Evolutionary conservation across 2,888 invertebrate genomes (phyloP).

Genomic region (Eurytoma adleriae): DNA sequence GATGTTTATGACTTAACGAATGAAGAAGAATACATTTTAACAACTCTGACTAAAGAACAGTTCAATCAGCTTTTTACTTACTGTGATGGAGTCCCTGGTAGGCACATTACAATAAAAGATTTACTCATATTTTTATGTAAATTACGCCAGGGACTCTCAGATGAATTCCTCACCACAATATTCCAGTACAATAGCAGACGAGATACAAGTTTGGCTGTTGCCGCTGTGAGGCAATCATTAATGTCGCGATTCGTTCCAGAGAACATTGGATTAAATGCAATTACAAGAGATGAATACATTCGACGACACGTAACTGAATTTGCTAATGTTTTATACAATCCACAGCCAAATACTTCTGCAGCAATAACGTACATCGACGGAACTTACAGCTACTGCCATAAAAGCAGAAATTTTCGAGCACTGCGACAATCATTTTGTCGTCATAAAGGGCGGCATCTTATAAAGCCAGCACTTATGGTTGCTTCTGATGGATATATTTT

Average conservation of each 20-base stretch:
- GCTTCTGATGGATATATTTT: conserved; percentile 14
- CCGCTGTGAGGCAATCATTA: neutral
- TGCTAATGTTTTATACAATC: conserved; percentile 28
- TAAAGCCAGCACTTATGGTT: conserved; percentile 33
- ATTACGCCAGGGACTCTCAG: neutral
- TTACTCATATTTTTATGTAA: conserved; percentile 36
- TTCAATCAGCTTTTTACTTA: conserved; percentile 16
- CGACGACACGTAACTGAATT: neutral
- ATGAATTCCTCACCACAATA: neutral
- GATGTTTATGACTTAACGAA: conserved; percentile 1
- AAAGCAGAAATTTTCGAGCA: conserved; percentile 20
- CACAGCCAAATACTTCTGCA: conserved; percentile 28
- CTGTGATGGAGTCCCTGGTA: conserved; percentile 14
- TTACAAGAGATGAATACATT: neutral
- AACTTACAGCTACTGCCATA: conserved; percentile 19
- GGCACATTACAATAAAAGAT: conserved; percentile 33
- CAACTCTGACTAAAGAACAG: conserved; percentile 7
- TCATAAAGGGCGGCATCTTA: conserved; percentile 31
- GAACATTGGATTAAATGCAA: neutral
- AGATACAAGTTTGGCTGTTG: neutral
- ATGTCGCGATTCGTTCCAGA: neutral
- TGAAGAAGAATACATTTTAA: conserved; percentile 1
- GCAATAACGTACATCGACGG: conserved; percentile 16
- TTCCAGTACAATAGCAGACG: neutral
- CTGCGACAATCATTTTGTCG: conserved; percentile 29